Evolutionary conservation across 2,797 vertebrate species (phyloP), one percentile per base, ranked within the genome.

Genomic region (Limnodromus scolopaceus): DNA sequence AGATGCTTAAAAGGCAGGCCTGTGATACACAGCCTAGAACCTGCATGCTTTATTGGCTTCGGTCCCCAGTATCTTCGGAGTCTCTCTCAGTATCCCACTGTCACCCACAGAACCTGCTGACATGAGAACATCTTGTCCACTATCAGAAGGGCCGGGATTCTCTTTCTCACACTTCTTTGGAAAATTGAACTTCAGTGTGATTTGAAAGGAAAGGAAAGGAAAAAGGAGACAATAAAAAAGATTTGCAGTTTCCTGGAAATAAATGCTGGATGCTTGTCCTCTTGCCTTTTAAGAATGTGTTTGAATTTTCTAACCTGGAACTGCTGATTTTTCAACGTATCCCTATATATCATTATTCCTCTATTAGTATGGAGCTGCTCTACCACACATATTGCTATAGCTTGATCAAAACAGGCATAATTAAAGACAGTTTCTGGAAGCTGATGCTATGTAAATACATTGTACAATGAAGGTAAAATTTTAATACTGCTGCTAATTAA

Each of bases 181-280:
- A 92, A 76, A 88, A 92, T 6, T 86, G 70, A 71, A 66, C 87
- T 95, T 93, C 72, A 36, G 22, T 13, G 17, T 65, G 80, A 87
- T 90, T 92, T 88, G 61, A 96, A 94, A 84, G 61, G 66, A 82
- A 94, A 86, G 65, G 75, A 79, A 91, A 71, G 66, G 63, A 76
- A 46, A 75, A 90, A 87, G 16, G 34, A 94, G 38, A 77, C 64
- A 69, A 85, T 39, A 87, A 77, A 46, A 77, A 86, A 88, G 72
- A 91, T 65, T 38, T 84, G 36, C 69, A 74, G 63, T 84, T 94
- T 83, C 58, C 69, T 20, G 27, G 48, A 80, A 70, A 65, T 49
- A 93, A 88, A 82, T 92, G 83, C 46, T 81, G 38, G 69, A 39
- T 80, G 41, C 64, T 70, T 84, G 36, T 84, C 55, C 55, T 45